These are phyloP conservation scores for Colostygia pectinataria DNA, from an alignment of 2,888 invertebrate genomes.

Conservation along the genomic window DNA sequence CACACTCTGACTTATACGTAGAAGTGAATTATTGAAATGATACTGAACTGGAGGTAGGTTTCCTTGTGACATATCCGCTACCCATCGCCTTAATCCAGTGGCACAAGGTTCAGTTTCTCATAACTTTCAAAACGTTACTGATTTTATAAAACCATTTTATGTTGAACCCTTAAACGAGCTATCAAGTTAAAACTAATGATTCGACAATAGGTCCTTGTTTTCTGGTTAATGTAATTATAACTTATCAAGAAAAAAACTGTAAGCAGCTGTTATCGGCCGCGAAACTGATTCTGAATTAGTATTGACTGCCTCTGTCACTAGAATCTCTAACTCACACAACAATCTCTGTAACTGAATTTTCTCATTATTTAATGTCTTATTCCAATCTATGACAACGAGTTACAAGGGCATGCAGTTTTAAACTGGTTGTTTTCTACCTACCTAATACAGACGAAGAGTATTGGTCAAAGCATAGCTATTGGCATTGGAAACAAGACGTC, in stretches of 20 bases:
- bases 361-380: too few relatives aligned
- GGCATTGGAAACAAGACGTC: too few relatives aligned
- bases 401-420: too few relatives aligned
- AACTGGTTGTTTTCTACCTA: too few relatives aligned
- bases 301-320: too few relatives aligned
- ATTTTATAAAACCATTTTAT: conserved; percentile 1
- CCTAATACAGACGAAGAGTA: too few relatives aligned
- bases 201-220: background rate
- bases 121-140: background rate
- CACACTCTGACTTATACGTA: background rate
- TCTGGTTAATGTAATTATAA: background rate
- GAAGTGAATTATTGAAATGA: conserved; percentile 5
- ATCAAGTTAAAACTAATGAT: background rate
- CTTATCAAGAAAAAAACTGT: background rate
- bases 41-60: background rate
- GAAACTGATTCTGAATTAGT: too few relatives aligned
- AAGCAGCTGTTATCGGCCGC: too few relatives aligned
- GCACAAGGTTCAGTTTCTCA: conserved; percentile 5
- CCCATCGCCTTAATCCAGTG: conserved; percentile 8
- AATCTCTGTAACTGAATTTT: too few relatives aligned
- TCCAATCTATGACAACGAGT: too few relatives aligned
- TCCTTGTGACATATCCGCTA: conserved; percentile 12
- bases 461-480: too few relatives aligned
- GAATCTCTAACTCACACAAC: too few relatives aligned
- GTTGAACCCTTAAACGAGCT: conserved; percentile 1